These are phyloP conservation scores for Dipodomys stephensi DNA, from an alignment of 2,113 vertebrate genomes.

Conservation along the genomic window DNA sequence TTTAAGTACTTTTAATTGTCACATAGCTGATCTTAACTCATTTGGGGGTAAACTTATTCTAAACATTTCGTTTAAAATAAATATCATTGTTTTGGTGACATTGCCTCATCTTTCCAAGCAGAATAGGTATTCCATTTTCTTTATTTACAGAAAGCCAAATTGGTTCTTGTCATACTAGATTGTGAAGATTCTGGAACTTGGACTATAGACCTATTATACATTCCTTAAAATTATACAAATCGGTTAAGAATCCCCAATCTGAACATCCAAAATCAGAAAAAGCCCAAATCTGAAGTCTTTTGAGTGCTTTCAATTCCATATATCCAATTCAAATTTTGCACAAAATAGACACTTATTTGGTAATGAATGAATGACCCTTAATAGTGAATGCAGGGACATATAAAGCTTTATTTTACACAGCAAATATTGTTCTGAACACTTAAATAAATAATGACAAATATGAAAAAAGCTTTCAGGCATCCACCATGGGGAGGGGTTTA, in stretches of 20 bases:
- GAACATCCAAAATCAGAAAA: neutral
- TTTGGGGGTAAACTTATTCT: neutral
- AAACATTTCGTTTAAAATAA: neutral
- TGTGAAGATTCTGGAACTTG: neutral
- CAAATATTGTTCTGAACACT: neutral
- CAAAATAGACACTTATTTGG: neutral
- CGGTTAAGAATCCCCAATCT: neutral
- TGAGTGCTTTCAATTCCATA: neutral
- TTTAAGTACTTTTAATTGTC: neutral
- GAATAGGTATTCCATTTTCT: neutral
- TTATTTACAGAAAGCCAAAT: neutral
- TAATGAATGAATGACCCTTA: neutral
- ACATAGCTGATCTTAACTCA: neutral
- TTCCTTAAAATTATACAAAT: neutral
- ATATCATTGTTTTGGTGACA: neutral
- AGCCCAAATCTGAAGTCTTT: neutral
- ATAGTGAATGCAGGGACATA: neutral
- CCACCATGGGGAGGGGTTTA: neutral
- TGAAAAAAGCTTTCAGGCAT: conserved; percentile 7
- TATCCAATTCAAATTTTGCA: neutral
- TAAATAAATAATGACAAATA: neutral
- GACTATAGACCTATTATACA: neutral
- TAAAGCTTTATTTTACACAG: neutral
- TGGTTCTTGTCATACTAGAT: neutral
- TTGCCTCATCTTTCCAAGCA: neutral